Evolutionary conservation across 1,140 invertebrate genomes (phyloP).

Genomic region (Diabrotica virgifera): DNA sequence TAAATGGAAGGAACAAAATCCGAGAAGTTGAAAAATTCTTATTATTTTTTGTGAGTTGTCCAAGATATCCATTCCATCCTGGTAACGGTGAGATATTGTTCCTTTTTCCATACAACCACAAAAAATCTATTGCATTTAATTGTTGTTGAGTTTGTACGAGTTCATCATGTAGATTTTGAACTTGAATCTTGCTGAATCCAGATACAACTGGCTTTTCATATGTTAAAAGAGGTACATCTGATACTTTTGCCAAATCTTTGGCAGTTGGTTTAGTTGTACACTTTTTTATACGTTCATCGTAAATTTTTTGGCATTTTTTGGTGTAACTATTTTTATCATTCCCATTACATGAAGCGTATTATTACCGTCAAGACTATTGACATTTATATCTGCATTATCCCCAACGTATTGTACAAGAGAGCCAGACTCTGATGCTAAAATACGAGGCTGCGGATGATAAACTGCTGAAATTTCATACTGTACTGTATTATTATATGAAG

Average conservation of each 20-base stretch:
- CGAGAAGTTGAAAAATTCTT: constrained; percentile 23
- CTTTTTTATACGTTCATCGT: constrained; percentile 40
- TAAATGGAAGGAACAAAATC: constrained; percentile 25
- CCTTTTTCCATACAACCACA: constrained; percentile 10
- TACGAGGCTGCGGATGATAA: constrained; percentile 35
- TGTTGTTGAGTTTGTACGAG: constrained; percentile 20
- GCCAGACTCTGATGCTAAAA: constrained; percentile 33
- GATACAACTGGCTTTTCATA: no score
- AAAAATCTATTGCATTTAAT: constrained; percentile 20
- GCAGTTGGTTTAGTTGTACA: constrained; percentile 39
- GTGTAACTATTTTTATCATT: no score
- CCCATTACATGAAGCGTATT: no score
- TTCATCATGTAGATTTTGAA: constrained; percentile 21
- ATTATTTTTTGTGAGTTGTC: constrained; percentile 13
- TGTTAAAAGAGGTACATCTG: no score
- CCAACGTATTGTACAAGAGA: constrained; percentile 42
- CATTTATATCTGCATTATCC: constrained; percentile 44
- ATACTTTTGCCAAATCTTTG: constrained; percentile 41
- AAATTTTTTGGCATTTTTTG: constrained; percentile 40
- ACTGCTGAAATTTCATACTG: constrained; percentile 46
- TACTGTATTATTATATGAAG: constrained; percentile 42
- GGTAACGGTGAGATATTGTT: constrained; percentile 13
- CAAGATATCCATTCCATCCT: constrained; percentile 16
- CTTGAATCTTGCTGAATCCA: constrained; percentile 39
- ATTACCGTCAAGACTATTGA: no score